phyloP scores from a whole-genome alignment of 1,140 invertebrate genomes.

The Ceratitis capitata region DNA sequence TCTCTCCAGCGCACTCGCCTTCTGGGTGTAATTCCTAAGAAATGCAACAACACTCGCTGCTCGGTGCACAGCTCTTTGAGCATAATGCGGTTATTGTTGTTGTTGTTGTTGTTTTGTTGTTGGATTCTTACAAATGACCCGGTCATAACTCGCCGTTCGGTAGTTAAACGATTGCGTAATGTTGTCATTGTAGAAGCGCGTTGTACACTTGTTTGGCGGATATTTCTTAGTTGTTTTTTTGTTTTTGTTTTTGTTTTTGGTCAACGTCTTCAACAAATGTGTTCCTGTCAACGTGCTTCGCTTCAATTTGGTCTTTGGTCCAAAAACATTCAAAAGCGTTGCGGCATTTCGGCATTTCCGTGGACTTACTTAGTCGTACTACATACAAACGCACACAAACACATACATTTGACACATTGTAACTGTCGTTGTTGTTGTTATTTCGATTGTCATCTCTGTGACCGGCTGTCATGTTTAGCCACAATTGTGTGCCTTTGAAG shows the following conservation, averaged over 20 bases:
- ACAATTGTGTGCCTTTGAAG: conserved; percentile 27
- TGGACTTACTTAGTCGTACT: neutral
- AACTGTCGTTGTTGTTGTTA: conserved; percentile 16
- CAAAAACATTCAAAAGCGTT: neutral
- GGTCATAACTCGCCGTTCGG: neutral
- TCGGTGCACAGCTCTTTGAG: neutral
- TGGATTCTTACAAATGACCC: neutral
- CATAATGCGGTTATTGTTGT: neutral
- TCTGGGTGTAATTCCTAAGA: neutral
- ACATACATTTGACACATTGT: neutral
- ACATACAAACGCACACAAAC: neutral
- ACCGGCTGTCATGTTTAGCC: conserved; percentile 23
- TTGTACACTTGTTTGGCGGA: conserved; percentile 30
- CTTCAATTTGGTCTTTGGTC: neutral
- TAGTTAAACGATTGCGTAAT: conserved; percentile 28
- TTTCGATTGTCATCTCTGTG: conserved; percentile 31
- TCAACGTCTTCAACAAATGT: conserved; percentile 4
- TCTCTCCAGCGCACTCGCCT: too few species aligned
- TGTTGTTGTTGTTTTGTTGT: neutral
- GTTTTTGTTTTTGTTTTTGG: too few species aligned
- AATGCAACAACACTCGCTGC: neutral
- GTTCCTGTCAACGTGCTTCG: conserved; percentile 1
- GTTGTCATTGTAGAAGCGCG: conserved; percentile 13
- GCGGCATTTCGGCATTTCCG: conserved; percentile 25
- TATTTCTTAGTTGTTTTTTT: too few species aligned